Percentiles rank a stretch among this genome's conserved stretches.
Evolutionary conservation across 1,140 invertebrate species (phyloP).

Genomic region (Sweltsa coloradensis): DNA sequence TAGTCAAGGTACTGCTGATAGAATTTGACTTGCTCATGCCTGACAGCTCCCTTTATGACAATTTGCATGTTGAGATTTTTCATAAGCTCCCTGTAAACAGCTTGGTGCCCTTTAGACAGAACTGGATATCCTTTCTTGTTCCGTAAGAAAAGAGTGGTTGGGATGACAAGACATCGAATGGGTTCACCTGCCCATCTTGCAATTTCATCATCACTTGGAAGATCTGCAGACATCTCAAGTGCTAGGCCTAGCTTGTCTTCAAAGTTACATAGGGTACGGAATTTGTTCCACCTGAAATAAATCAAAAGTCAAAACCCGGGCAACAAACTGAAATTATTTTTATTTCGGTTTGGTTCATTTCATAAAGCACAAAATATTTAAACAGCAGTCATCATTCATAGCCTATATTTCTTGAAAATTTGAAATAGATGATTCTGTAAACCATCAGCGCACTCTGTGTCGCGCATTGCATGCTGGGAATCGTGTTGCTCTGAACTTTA

Average conservation of each 20-base stretch:
- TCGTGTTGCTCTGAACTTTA: no score
- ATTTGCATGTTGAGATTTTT: slow-evolving; percentile 67
- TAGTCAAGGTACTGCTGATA: slow-evolving; percentile 83
- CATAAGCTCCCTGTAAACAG: no score
- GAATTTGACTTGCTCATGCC: slow-evolving; percentile 46
- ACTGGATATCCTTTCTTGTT: slow-evolving; percentile 83
- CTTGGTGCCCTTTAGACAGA: slow-evolving; percentile 71
- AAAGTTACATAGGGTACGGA: slow-evolving; percentile 62
- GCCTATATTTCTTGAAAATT: no score
- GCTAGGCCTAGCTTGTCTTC: slow-evolving; percentile 61
- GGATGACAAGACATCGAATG: slow-evolving; percentile 70
- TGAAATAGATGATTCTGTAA: no score
- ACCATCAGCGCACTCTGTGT: no score
- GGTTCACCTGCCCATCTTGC: slow-evolving; percentile 88
- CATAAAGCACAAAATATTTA: no score
- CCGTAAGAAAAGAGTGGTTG: slow-evolving; percentile 65
- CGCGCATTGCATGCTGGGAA: no score
- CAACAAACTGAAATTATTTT: no score
- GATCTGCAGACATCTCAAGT: slow-evolving; percentile 48
- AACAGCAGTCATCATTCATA: no score
- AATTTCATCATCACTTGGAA: slow-evolving; percentile 51
- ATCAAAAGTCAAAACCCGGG: no score
- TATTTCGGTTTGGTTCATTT: no score
- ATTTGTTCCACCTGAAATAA: slow-evolving; percentile 70
- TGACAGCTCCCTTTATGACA: slow-evolving; percentile 59